These are phyloP conservation scores for Cheirogaleus medius DNA, from an alignment of 2,113 vertebrate genomes.

Conservation along the genomic window DNA sequence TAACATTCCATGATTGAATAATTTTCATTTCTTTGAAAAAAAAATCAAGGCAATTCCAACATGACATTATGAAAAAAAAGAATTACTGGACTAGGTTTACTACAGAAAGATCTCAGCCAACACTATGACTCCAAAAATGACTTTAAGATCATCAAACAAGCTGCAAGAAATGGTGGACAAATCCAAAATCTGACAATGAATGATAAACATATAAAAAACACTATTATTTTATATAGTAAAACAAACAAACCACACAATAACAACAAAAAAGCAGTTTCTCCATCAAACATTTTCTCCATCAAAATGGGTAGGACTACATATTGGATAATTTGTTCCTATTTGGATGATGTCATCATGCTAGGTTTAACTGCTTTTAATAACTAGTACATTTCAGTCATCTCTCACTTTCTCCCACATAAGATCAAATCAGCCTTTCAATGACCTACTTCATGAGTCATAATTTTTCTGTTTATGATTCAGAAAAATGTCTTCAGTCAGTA, in stretches of 20 bases:
- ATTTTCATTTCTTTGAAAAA: conserved; percentile 27
- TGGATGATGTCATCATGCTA: conserved; percentile 76
- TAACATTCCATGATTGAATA: not conserved
- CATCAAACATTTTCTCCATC: conserved; percentile 59
- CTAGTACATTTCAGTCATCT: conserved; percentile 72
- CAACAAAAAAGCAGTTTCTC: conserved; percentile 34
- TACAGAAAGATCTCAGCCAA: not conserved
- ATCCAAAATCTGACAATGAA: not conserved
- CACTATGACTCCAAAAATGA: not conserved
- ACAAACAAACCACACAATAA: not conserved
- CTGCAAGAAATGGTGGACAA: not conserved
- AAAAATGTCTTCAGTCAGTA: conserved; percentile 85
- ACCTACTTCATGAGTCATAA: conserved; percentile 86
- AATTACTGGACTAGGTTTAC: not conserved
- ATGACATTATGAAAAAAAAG: not conserved
- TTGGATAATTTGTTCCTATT: conserved; percentile 80
- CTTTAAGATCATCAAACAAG: not conserved
- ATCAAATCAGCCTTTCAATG: conserved; percentile 83
- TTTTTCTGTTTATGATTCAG: conserved; percentile 87
- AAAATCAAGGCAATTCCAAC: not conserved
- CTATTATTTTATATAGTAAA: not conserved
- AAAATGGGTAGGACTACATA: conserved; percentile 70
- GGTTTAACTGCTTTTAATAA: conserved; percentile 80
- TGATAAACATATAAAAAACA: not conserved
- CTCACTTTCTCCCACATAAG: conserved; percentile 82